Conservation (phyloP, 2,888 invertebrate species). For the Shargacucullia verbasci region DNA sequence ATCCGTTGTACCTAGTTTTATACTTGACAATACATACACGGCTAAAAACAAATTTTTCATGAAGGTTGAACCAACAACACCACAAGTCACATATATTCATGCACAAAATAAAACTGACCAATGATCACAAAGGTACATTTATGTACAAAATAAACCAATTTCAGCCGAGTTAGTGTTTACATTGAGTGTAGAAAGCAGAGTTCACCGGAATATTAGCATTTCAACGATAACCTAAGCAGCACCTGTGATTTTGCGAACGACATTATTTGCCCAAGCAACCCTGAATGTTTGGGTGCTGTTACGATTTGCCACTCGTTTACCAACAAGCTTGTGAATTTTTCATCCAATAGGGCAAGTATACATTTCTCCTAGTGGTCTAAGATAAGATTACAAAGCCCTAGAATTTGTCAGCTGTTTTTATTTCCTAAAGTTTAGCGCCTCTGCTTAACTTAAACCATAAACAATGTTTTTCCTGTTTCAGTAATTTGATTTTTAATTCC, state of each 20-base stretch:
- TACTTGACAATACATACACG: too few relatives aligned
- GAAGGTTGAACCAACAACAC: too few relatives aligned
- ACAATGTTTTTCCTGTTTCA: too few relatives aligned
- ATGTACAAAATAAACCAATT: neutral
- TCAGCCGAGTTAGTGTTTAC: slow-evolving; percentile 3
- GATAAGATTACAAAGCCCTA: too few relatives aligned
- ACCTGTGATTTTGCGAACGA: slow-evolving; percentile 33
- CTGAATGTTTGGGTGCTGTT: slow-evolving; percentile 22
- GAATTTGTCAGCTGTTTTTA: too few relatives aligned
- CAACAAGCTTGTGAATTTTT: slow-evolving; percentile 5
- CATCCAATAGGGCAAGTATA: too few relatives aligned
- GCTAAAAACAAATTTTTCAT: too few relatives aligned
- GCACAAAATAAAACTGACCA: neutral
- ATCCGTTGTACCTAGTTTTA: too few relatives aligned
- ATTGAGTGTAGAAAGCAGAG: slow-evolving; percentile 23
- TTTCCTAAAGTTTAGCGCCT: too few relatives aligned
- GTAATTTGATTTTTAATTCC: too few relatives aligned
- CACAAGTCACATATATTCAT: neutral
- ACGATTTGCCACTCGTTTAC: slow-evolving; percentile 13
- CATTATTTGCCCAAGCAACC: slow-evolving; percentile 17
- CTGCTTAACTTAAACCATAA: too few relatives aligned
- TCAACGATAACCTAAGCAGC: slow-evolving; percentile 31
- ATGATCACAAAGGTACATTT: neutral
- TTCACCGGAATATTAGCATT: slow-evolving; percentile 38
- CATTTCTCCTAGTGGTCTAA: too few relatives aligned